Evolutionary conservation across 2,797 vertebrate genomes (phyloP).

Genomic region (Toxotes lorentzi): DNA sequence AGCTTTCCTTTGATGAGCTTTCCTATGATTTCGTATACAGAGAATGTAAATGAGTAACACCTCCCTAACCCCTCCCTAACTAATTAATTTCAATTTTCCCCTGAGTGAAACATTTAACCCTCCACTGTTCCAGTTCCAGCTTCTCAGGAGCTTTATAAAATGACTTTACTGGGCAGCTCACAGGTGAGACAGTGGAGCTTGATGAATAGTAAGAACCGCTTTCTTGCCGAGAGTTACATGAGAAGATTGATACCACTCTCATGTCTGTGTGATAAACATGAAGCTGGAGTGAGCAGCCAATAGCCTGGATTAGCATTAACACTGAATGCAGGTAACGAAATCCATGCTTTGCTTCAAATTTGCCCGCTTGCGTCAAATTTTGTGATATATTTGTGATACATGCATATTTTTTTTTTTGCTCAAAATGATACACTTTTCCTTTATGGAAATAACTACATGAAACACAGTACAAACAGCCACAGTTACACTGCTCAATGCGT

Average conservation of each 20-base stretch:
- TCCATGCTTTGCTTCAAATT: neutral
- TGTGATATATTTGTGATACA: neutral
- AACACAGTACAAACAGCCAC: conserved; percentile 1
- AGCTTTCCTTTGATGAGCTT: conserved; percentile 1
- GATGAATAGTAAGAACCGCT: conserved; percentile 2
- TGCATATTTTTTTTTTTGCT: neutral
- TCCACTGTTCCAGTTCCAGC: conserved; percentile 32
- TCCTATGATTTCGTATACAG: too few relatives aligned
- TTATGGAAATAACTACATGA: conserved; percentile 7
- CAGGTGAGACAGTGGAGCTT: conserved; percentile 32
- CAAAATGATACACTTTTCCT: neutral
- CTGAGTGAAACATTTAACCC: conserved; percentile 53
- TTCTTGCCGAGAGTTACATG: neutral
- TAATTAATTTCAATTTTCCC: conserved; percentile 57
- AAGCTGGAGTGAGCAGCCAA: neutral
- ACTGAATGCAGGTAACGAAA: neutral
- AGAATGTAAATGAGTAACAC: conserved; percentile 48
- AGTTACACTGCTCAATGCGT: neutral
- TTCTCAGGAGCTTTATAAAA: conserved; percentile 41
- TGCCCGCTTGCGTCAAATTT: neutral
- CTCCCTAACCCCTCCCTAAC: conserved; percentile 15
- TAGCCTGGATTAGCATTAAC: neutral
- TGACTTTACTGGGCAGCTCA: conserved; percentile 33
- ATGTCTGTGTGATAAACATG: too few relatives aligned
- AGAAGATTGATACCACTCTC: too few relatives aligned